Evolutionary conservation across 1,140 invertebrate genomes (phyloP).

Genomic region (Lordiphosa clarofinis): DNA sequence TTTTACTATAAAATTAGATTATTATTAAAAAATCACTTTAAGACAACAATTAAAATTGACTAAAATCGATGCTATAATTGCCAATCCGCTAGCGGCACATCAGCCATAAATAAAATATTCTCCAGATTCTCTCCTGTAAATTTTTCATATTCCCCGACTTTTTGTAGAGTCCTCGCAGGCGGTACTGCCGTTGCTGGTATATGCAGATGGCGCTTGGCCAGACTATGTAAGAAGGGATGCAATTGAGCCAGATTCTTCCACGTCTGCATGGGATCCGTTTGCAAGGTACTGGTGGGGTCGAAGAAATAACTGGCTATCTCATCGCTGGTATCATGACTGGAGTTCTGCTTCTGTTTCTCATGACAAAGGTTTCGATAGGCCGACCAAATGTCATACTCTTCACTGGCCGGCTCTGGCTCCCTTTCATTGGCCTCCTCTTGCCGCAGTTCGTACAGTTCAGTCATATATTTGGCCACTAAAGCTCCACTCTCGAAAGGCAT

Average conservation of each 20-base stretch:
- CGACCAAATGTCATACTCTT: conserved; percentile 37
- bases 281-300: conserved; percentile 28
- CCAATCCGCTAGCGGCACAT: conserved; percentile 34
- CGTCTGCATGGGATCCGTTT: conserved; percentile 29
- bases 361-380: conserved; percentile 29
- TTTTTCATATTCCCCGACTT: conserved; percentile 9
- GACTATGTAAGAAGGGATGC: conserved; percentile 37
- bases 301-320: conserved; percentile 42
- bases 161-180: conserved; percentile 18
- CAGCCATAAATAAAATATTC: conserved; percentile 35
- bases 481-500: conserved; percentile 31
- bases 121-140: conserved; percentile 17
- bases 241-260: conserved; percentile 38
- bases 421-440: background rate
- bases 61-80: conserved; percentile 23
- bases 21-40: background rate
- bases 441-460: conserved; percentile 17
- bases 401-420: background rate
- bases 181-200: conserved; percentile 40
- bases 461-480: conserved; percentile 41
- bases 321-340: conserved; percentile 15
- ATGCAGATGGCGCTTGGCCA: conserved; percentile 42
- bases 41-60: background rate
- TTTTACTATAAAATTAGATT: background rate
- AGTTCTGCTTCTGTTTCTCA: conserved; percentile 25